These are phyloP conservation scores for Elaphurus davidianus DNA, from an alignment of 2,113 vertebrate genomes.

Conservation along the genomic window DNA sequence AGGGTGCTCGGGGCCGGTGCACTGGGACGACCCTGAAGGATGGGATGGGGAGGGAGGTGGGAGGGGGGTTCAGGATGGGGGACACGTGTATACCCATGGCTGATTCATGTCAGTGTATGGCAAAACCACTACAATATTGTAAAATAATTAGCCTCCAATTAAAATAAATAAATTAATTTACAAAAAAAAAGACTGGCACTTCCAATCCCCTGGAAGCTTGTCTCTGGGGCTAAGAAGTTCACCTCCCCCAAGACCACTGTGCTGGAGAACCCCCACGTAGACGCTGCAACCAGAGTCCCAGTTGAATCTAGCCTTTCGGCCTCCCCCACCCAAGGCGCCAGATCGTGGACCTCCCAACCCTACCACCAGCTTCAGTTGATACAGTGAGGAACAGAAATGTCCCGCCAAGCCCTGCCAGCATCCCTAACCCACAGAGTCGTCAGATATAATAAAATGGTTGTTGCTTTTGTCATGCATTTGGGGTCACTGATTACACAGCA, in stretches of 20 bases:
- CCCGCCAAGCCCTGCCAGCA: neutral
- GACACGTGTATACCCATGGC: neutral
- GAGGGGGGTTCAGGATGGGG: neutral
- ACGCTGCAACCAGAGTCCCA: fast-evolving
- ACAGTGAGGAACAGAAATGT: neutral
- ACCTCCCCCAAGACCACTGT: fast-evolving
- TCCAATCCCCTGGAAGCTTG: neutral
- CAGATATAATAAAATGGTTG: neutral
- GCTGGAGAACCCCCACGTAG: neutral
- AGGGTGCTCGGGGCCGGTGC: neutral
- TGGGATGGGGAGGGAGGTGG: neutral
- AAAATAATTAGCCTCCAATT: neutral
- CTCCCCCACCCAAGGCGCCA: neutral
- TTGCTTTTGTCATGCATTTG: neutral
- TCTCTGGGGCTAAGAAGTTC: neutral
- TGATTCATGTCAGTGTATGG: no score
- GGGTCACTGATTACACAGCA: neutral
- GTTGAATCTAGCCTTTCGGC: neutral
- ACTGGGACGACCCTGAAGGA: neutral
- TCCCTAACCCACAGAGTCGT: neutral
- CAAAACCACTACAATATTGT: neutral
- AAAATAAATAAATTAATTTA: neutral
- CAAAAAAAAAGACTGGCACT: neutral
- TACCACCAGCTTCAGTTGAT: neutral
- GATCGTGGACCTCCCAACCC: neutral